Conservation (phyloP, 2,113 vertebrate genomes). For the Eptesicus fuscus region DNA sequence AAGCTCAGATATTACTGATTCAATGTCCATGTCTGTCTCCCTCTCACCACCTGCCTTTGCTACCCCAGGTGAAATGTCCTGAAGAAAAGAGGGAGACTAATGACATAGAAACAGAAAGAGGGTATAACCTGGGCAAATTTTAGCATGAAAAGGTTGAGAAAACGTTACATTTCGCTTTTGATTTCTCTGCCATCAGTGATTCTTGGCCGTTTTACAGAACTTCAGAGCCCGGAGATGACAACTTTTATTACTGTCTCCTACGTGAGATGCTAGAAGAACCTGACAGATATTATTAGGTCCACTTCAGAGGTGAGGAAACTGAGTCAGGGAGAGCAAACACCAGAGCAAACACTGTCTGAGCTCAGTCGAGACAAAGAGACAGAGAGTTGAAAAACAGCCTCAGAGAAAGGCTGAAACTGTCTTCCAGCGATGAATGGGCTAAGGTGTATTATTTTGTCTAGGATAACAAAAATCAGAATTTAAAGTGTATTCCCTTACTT, state of each 20-base stretch:
- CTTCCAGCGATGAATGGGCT: background rate
- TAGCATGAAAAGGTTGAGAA: background rate
- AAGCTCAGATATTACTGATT: background rate
- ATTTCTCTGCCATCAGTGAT: background rate
- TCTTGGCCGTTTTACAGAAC: background rate
- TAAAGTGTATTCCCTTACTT: background rate
- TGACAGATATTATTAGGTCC: too few species aligned
- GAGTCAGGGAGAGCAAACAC: background rate
- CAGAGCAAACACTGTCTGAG: background rate
- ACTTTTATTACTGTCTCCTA: background rate
- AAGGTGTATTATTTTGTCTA: constrained; percentile 6
- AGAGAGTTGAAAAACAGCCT: background rate
- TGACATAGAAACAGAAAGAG: background rate
- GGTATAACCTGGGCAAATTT: background rate
- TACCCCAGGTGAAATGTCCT: background rate
- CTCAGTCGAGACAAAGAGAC: background rate
- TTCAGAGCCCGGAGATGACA: background rate
- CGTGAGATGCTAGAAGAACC: accelerated
- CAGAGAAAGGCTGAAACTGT: background rate
- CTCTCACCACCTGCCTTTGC: background rate
- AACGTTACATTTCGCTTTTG: background rate
- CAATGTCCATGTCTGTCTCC: background rate
- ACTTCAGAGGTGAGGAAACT: background rate
- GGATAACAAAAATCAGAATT: constrained; percentile 5
- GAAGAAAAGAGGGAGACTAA: background rate